These are phyloP conservation scores for Tipula vernalis DNA, from an alignment of 2,888 invertebrate genomes.

Conservation along the genomic window DNA sequence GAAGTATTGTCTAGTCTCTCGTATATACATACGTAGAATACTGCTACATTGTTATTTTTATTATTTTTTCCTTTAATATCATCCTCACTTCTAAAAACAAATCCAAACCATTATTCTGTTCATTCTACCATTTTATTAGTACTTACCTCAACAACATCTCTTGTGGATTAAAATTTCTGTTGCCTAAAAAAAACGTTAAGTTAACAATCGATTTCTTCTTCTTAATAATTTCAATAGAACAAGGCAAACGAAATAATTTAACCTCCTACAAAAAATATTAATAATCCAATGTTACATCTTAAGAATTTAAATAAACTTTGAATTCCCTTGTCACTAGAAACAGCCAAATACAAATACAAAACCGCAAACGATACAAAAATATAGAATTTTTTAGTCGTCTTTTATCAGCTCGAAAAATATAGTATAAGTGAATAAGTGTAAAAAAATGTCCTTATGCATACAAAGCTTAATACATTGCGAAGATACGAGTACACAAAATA, in stretches of 20 bases:
- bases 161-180: background rate
- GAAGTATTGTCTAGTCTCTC: too few relatives aligned
- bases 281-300: background rate
- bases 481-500: background rate
- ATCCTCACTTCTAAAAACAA: background rate
- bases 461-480: background rate
- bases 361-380: background rate
- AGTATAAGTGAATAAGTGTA: background rate
- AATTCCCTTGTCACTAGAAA: background rate
- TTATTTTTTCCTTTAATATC: background rate
- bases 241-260: background rate
- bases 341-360: background rate
- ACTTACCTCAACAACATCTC: background rate
- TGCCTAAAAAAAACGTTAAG: background rate
- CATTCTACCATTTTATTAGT: background rate
- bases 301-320: background rate
- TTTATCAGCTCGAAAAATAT: background rate
- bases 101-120: background rate
- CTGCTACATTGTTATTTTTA: too few relatives aligned
- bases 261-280: background rate
- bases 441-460: background rate
- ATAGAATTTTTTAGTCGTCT: background rate
- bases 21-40: too few relatives aligned
- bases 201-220: background rate
- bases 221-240: background rate